Evolutionary conservation across 2,888 invertebrate genomes (phyloP).

Genomic region (Nomada ferruginata): DNA sequence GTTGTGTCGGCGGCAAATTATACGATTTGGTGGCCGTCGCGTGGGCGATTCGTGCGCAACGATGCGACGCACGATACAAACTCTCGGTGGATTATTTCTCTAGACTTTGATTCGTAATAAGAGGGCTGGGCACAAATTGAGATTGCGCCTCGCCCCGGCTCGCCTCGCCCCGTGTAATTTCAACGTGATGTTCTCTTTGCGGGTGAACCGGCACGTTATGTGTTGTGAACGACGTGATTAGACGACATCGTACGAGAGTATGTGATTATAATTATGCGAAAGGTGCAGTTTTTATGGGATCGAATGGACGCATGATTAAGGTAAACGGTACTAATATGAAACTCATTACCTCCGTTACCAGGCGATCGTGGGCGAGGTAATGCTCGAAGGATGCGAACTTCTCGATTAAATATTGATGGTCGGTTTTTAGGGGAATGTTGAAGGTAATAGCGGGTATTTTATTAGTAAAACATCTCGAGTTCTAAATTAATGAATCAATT

Average conservation of each 20-base stretch:
- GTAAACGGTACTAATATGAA: neutral
- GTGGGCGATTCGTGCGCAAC: conserved; percentile 14
- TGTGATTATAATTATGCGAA: neutral
- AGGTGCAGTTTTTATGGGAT: neutral
- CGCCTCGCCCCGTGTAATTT: conserved; percentile 24
- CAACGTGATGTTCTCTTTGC: neutral
- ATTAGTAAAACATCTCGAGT: neutral
- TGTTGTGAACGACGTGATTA: conserved; percentile 7
- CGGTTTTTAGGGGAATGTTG: neutral
- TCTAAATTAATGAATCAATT: neutral
- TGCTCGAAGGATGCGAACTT: neutral
- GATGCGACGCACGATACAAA: conserved; percentile 16
- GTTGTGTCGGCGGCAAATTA: conserved; percentile 49
- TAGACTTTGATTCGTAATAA: conserved; percentile 37
- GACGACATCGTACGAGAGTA: neutral
- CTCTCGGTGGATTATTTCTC: neutral
- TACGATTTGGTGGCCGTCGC: conserved; percentile 40
- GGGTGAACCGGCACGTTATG: neutral
- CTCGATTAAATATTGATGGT: neutral
- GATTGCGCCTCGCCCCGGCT: conserved; percentile 1
- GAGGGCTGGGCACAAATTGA: conserved; percentile 24
- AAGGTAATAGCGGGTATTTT: neutral
- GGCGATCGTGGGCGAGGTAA: neutral
- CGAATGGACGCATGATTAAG: neutral
- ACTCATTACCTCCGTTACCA: neutral